These are phyloP conservation scores for Chrysogorgia sp. DNA, from an alignment of 92 coral and sea anemone species.

Conservation along the genomic window DNA sequence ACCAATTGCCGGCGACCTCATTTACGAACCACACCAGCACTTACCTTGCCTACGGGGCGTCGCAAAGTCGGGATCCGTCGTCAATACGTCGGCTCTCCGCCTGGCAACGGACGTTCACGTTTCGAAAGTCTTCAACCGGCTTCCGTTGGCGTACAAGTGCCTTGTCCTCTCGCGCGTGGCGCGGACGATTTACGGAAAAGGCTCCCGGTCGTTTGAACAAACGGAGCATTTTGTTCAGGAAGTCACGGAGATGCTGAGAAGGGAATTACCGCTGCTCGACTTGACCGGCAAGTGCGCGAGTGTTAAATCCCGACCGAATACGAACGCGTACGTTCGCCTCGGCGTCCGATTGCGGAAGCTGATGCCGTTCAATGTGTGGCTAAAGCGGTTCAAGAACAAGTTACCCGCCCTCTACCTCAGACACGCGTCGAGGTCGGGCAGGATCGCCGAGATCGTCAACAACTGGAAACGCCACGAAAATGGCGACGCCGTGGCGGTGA, in stretches of 20 bases:
- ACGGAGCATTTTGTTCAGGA: not conserved
- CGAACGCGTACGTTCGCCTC: constrained; percentile 68
- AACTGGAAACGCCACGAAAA: constrained; percentile 16
- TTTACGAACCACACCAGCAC: constrained; percentile 12
- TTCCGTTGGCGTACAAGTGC: constrained; percentile 83
- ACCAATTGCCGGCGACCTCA: not conserved
- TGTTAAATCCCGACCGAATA: constrained; percentile 23
- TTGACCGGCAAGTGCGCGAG: not conserved
- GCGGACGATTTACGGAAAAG: not conserved
- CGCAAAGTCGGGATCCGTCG: constrained; percentile 4
- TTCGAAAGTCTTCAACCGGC: constrained; percentile 56
- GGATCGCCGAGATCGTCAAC: constrained; percentile 20
- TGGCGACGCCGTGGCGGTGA: constrained; percentile 29
- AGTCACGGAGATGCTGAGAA: not conserved
- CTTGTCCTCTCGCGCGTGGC: constrained; percentile 45
- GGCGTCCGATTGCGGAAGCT: constrained; percentile 63
- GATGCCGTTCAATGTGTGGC: constrained; percentile 58
- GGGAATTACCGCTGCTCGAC: constrained; percentile 2
- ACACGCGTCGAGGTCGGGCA: constrained; percentile 45
- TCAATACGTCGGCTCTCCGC: constrained; percentile 21
- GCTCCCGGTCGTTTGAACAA: not conserved
- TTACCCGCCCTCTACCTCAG: constrained; percentile 64
- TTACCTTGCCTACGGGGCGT: constrained; percentile 15
- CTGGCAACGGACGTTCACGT: constrained; percentile 1
- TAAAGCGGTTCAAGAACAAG: constrained; percentile 56